phyloP scores from a whole-genome alignment of 2,113 vertebrate species.

The Apistogramma diplotaenia region DNA sequence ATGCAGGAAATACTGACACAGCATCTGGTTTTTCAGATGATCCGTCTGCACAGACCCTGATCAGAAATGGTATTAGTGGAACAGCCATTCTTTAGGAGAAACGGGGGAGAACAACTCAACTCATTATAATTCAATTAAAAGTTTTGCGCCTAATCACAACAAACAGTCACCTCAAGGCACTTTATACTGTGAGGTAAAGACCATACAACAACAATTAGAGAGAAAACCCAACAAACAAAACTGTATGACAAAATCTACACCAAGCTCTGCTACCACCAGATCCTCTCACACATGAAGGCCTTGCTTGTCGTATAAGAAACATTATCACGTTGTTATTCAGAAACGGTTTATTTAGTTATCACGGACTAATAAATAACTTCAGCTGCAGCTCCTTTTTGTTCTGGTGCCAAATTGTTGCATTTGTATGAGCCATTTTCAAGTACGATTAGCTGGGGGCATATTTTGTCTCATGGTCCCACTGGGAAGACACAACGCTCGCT shows the following conservation, averaged over 20 bases:
- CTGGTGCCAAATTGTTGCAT: constrained; percentile 11
- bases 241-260: neutral
- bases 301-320: neutral
- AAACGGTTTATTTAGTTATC: neutral
- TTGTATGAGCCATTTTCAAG: constrained; percentile 25
- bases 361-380: neutral
- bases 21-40: neutral
- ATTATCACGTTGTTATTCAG: neutral
- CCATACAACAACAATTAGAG: too few relatives aligned
- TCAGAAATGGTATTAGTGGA: neutral
- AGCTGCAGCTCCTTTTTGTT: neutral
- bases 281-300: neutral
- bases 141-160: too few relatives aligned
- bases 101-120: neutral
- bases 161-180: too few relatives aligned
- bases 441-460: constrained; percentile 40
- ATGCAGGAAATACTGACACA: neutral
- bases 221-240: too few relatives aligned
- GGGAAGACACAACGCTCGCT: constrained; percentile 36
- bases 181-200: too few relatives aligned
- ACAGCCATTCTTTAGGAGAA: neutral
- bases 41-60: neutral
- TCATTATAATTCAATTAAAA: too few relatives aligned
- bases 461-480: constrained; percentile 49
- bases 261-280: neutral